Base-by-base conservation (phyloP, 2,888 invertebrate species). In the Tetrapedia diversipes region DNA sequence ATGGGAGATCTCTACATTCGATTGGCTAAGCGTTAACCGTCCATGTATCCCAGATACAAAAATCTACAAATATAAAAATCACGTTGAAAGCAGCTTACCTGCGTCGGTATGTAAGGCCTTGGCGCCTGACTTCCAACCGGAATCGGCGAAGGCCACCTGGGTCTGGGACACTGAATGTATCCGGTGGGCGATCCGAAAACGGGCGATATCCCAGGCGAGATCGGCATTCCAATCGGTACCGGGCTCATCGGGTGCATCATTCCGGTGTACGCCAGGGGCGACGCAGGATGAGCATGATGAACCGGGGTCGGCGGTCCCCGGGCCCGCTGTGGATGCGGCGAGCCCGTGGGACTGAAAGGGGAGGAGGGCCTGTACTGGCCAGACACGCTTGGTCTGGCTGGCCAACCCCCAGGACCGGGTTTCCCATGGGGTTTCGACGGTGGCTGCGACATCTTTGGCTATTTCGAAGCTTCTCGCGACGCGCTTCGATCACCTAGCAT, bases 311-410 rank as follows among this genome's bases (percentile, higher is more conserved):
- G 37, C n/a, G 84, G 75, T 6, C 86, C 45, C 16, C 85, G 84
- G 39, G 86, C 60, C 37, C 89, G 85, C 41, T 81, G 88, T n/a
- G 81, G 80, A 67, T 84, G 82, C 16, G 89, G 85, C 56, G 87
- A 95, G 0, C 96, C 95, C 83, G 95, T 95, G 1, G 95, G 95
- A 10, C 95, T 94, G 93, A 96, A 96, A 59, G 96, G 96, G 43
- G 96, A 96, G 16, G 95, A 94, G 39, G 96, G 95, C 41, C 96
- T 94, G 91, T 95, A 96, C 27, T 77, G 78, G 80, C 94, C 94
- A 2, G 93, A 81, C 92, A 64, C 41, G 22, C 43, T 69, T 4
- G 81, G 91, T 92, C 91, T 93, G 92, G 65, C 73, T 1, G 81
- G 34, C 73, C 82, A 80, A 85, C 93, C 86, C 88, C 83, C 82